Conservation (phyloP, 1,140 invertebrate genomes). For the Meloidogyne exigua region DNA sequence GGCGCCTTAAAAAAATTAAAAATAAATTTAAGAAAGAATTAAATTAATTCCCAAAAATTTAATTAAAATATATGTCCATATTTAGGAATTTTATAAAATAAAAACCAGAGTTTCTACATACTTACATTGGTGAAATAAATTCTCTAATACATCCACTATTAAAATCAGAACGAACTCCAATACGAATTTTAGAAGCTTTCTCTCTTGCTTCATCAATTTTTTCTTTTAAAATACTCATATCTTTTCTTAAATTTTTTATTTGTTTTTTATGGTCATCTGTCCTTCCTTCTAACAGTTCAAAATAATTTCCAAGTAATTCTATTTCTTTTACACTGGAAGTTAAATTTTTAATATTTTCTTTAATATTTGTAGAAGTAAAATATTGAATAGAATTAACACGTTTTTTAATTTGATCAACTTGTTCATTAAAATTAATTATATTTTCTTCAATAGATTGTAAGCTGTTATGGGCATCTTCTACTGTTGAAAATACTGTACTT, state of each 20-base stretch:
- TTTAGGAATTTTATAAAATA: too few relatives aligned
- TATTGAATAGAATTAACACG: conserved; percentile 40
- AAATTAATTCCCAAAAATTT: too few relatives aligned
- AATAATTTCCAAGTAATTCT: conserved; percentile 19
- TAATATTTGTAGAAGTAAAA: conserved; percentile 47
- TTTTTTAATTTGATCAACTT: conserved; percentile 45
- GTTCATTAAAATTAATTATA: conserved; percentile 34
- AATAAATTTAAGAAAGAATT: background rate
- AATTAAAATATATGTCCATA: background rate
- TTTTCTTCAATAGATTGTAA: conserved; percentile 39
- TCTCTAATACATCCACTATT: conserved; percentile 48
- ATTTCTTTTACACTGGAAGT: conserved; percentile 20
- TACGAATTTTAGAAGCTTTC: conserved; percentile 54
- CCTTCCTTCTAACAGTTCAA: conserved; percentile 30
- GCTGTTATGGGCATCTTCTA: conserved; percentile 36
- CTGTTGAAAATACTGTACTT: conserved; percentile 39
- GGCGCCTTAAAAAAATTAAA: conserved; percentile 22
- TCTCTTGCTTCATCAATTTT: conserved; percentile 62
- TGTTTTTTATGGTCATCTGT: conserved; percentile 38
- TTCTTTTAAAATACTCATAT: conserved; percentile 55
- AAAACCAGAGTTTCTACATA: too few relatives aligned
- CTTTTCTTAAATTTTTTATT: conserved; percentile 34
- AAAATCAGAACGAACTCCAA: conserved; percentile 51
- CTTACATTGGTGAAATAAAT: conserved; percentile 54
- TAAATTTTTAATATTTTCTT: conserved; percentile 53